Base-by-base conservation (phyloP, 1,140 invertebrate species). In the Philopotamus ludificatus region DNA sequence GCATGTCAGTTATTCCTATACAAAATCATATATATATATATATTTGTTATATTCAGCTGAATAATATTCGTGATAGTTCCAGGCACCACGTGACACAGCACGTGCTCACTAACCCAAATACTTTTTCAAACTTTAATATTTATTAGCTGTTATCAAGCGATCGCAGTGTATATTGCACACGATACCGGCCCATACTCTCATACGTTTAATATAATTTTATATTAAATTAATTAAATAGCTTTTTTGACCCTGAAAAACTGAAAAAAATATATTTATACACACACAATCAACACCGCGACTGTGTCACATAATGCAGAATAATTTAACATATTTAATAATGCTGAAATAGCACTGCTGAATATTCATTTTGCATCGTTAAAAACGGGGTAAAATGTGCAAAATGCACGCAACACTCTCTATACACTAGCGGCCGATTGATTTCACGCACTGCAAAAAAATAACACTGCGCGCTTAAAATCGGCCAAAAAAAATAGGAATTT, bases 71-170 rank as follows among this genome's bases (percentile, higher is more conserved):
- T 16, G 18, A 21, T 49, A 15, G 41, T 54, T 15, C 54, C 54
- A 57, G 54, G 54, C 54, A 57, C 54, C 26, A 57, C 54, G 39
- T 57, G 54, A 41, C 54, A 57, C 54, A 42, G 54, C 39, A 2
- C 47, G 7, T 4, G 16, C 44, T 18, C 47, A 21, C 26, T 49
- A 49, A 49, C 47, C 47, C 47, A 49, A 49, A 49, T 49, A 50
- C 2, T 50, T 50, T 50, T 21, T 12, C 47, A 50, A 50, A 50
- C 18, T 45, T 8, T 45, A 8, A 3, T 45, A 45, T n/a, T 45
- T n/a, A 45, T 45, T 34, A 34, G 28, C 12, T 34, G 4, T 34
- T 34, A 12, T 34, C 12, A 12, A 12, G 28, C 4, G 4, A 7
- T 34, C 12, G 12, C 12, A 7, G 28, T 34, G 4, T 4, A 34